Percentiles rank a stretch among this genome's conserved stretches.
Conservation (phyloP, 2,888 invertebrate genomes). For the Acrobasis consociella region DNA sequence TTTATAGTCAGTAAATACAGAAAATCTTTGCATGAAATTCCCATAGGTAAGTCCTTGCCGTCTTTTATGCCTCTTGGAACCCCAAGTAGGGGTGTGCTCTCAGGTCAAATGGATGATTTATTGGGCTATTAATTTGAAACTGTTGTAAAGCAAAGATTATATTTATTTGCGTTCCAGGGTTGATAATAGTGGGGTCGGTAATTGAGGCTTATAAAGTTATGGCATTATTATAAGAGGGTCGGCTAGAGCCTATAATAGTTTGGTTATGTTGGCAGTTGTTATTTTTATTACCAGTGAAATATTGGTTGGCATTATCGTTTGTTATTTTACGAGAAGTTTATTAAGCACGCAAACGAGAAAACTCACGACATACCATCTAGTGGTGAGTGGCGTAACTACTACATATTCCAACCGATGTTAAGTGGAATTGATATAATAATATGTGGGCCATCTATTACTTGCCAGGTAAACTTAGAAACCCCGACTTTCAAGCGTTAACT, state of each 20-base stretch:
- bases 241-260: background rate
- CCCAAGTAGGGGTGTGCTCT: constrained; percentile 11
- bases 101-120: constrained; percentile 24
- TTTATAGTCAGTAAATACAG: too few species aligned
- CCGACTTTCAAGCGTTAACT: too few species aligned
- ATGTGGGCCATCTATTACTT: too few species aligned
- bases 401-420: too few species aligned
- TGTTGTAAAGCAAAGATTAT: constrained; percentile 26
- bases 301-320: background rate
- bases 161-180: constrained; percentile 25
- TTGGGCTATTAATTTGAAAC: constrained; percentile 25
- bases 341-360: too few species aligned
- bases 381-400: too few species aligned
- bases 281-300: background rate
- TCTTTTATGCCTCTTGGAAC: background rate
- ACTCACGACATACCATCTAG: too few species aligned
- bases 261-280: constrained; percentile 9
- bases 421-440: too few species aligned
- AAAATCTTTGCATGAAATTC: background rate
- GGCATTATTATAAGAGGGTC: constrained; percentile 15
- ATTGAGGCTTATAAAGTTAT: constrained; percentile 21
- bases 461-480: too few species aligned
- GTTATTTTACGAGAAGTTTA: background rate
- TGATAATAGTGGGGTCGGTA: constrained; percentile 20
- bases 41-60: background rate